Base-by-base conservation (phyloP, 2,113 vertebrate genomes). In the Tragelaphus scriptus region DNA sequence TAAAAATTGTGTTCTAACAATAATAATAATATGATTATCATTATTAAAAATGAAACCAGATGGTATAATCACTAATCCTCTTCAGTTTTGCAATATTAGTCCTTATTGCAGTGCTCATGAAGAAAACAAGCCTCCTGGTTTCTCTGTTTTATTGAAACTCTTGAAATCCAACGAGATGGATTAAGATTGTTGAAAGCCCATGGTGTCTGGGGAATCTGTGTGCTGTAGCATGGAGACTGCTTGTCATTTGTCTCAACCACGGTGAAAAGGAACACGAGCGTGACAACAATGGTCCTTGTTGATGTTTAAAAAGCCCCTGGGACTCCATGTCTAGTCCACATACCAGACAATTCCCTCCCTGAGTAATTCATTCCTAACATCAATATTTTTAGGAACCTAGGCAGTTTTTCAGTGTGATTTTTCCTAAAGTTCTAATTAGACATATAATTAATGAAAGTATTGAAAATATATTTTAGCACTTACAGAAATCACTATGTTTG, bases 201-300 rank as follows among this genome's bases (percentile, higher is more conserved):
- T 58, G 13, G 55, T 87, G 47, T 96, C 94, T 56, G 4, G 98
- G 98, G 98, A 98, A 23, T 91, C 40, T 90, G 97, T 92, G 53
- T 90, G 85, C 77, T 97, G 94, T 95, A 92, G 94, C 91, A 32
- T 92, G 89, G 85, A 97, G 94, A 56, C 56, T 97, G 77, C 93
- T 95, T 97, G 96, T 98, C 98, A 98, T 90, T 95, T 92, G 75
- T 94, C 97, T 98, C 90, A 96, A 28, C 80, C 61, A 21, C 51
- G 59, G 32, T 51, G 92, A 95, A 92, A 97, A 95, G 95, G 86
- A 98, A 96, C 23, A 94, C 19, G 40, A 49, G 92, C 13, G 1
- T 97, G 96, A 97, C 90, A 96, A 86, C 91, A 97, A 51, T 53
- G 36, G 28, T 47, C n/a, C 53, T 95, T 96, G 91, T 44, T 96